Conservation (phyloP, 2,797 vertebrate species). For the Centroberyx gerrardi region DNA sequence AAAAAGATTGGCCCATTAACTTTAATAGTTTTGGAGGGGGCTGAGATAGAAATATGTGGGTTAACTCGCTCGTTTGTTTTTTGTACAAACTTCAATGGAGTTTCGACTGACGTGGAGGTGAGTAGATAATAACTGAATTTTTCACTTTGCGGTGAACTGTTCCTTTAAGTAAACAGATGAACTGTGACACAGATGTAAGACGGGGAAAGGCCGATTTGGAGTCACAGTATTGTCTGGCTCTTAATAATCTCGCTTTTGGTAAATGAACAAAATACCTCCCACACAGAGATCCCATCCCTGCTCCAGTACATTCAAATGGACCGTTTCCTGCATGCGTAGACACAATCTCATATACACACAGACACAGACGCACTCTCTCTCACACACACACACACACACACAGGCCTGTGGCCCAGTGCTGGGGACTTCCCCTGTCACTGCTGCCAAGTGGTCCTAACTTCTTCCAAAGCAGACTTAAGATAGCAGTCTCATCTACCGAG, state of each 20-base stretch:
- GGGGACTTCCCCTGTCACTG: slow-evolving; percentile 84
- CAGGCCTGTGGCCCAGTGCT: slow-evolving; percentile 71
- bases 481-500: slow-evolving; percentile 37
- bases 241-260: slow-evolving; percentile 74
- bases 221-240: slow-evolving; percentile 68
- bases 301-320: slow-evolving; percentile 75
- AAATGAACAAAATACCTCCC: slow-evolving; percentile 80
- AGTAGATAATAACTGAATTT: slow-evolving; percentile 36
- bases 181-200: slow-evolving; percentile 62
- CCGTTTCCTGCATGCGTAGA: slow-evolving; percentile 70
- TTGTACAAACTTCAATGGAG: background rate
- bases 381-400: slow-evolving; percentile 47
- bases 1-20: background rate
- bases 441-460: slow-evolving; percentile 82
- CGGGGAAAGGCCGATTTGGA: slow-evolving; percentile 59
- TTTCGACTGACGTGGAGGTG: slow-evolving; percentile 35
- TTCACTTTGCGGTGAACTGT: too few species aligned
- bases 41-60: slow-evolving; percentile 3
- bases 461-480: slow-evolving; percentile 76
- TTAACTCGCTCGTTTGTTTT: slow-evolving; percentile 6
- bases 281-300: slow-evolving; percentile 74
- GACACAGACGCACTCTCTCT: slow-evolving; percentile 22
- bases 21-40: slow-evolving; percentile 1
- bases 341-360: slow-evolving; percentile 46
- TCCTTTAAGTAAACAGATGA: slow-evolving; percentile 56